Base-by-base conservation (phyloP, 2,113 vertebrate species). In the Alethe castanea region DNA sequence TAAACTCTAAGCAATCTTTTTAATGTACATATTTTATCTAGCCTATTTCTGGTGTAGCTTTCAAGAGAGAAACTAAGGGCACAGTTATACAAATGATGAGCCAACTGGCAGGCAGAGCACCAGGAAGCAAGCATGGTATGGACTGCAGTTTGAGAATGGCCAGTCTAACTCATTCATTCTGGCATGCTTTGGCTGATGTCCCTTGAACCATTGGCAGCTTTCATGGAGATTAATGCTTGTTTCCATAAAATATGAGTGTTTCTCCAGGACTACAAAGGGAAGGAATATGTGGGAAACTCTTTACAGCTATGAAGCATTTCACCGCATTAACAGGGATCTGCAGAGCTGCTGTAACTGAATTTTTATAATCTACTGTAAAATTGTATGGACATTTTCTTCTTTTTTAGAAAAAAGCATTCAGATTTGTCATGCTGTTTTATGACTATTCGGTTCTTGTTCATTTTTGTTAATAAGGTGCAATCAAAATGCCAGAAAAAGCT, bases 161-260 rank as follows among this genome's bases (percentile, higher is more conserved):
- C 3, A 2, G 35, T 40, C 72, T 74, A 67, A 77, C 73, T 85
- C 53, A 36, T 64, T 90, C 44, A 20, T 94, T 70, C 29, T 91
- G 77, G 28, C 12, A 8, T 87, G 83, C 48, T 80, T 81, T 70
- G 78, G 71, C 81, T 53, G 76, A 29, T 5, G 11, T 47, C 81
- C 77, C 80, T 82, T 92, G 64, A 93, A 81, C 73, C 38, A 35
- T 35, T 85, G 86, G 71, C 69, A 91, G 38, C 60, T 86, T 95
- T 94, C 81, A 23, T 60, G 33, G 53, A 56, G 72, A 47, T 81
- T 95, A 76, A 65, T 16, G 4, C 79, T 89, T 33, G 53, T 67
- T 97, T 92, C 76, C 60, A 52, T 93, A 88, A 95, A 95, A 81
- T 80, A 60, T 15, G 35, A 95, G 44, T 44, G 48, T 95, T 97